Conservation (phyloP, 2,888 invertebrate genomes). For the Sinelater perroti region DNA sequence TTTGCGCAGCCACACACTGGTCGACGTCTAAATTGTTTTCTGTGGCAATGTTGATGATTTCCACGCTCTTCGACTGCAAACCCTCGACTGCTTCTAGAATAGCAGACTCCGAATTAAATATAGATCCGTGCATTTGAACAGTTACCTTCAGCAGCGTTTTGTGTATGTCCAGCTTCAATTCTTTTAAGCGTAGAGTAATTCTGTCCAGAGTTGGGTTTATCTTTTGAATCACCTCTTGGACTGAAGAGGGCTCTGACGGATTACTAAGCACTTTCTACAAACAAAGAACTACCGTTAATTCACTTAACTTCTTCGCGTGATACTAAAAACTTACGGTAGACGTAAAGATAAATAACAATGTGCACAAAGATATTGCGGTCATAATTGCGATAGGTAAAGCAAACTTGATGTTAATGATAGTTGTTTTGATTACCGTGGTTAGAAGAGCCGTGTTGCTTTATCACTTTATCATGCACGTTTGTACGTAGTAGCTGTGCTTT, state of each 20-base stretch:
- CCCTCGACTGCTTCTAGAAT: background rate
- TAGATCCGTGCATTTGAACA: background rate
- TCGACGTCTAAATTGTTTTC: background rate
- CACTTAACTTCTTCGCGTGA: too few relatives aligned
- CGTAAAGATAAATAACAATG: too few relatives aligned
- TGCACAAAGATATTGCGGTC: too few relatives aligned
- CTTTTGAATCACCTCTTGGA: slow-evolving; percentile 18
- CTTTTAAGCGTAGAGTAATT: slow-evolving; percentile 11
- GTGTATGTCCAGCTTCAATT: slow-evolving; percentile 11
- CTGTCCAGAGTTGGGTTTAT: slow-evolving; percentile 19
- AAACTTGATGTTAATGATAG: too few relatives aligned
- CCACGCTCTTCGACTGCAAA: background rate
- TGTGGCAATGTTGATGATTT: background rate
- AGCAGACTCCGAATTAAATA: background rate
- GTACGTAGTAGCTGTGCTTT: too few relatives aligned
- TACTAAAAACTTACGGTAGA: too few relatives aligned
- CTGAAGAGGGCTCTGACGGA: background rate
- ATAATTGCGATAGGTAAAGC: too few relatives aligned
- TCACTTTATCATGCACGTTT: too few relatives aligned
- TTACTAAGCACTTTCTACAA: too few relatives aligned
- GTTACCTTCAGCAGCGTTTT: background rate
- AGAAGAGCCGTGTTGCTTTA: too few relatives aligned
- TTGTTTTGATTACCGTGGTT: too few relatives aligned
- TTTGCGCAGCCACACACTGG: background rate
- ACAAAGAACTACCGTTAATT: too few relatives aligned